phyloP scores from a whole-genome alignment of 2,113 vertebrate species.

The Egretta garzetta region DNA sequence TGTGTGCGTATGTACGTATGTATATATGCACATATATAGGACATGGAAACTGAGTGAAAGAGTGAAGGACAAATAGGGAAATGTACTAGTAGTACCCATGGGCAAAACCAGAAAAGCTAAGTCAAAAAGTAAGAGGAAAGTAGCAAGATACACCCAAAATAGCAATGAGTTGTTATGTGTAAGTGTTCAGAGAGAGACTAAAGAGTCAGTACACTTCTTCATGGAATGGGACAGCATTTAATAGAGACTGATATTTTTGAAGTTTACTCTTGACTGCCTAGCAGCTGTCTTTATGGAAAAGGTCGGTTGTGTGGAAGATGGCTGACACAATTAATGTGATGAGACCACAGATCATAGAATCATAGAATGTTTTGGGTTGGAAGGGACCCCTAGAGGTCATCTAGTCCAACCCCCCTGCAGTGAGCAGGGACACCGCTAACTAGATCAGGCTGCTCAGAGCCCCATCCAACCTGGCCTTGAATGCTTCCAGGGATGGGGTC shows the following conservation, averaged over 20 bases:
- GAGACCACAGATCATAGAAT: no score
- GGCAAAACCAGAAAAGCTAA: background rate
- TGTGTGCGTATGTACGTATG: fast-evolving
- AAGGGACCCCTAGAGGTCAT: no score
- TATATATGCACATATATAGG: background rate
- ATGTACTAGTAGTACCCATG: background rate
- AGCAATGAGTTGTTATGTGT: background rate
- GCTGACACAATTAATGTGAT: background rate
- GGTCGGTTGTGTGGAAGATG: background rate
- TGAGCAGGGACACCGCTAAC: no score
- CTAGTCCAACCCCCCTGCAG: no score
- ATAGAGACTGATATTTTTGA: background rate
- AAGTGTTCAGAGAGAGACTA: background rate
- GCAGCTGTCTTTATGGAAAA: background rate
- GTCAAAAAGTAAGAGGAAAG: background rate
- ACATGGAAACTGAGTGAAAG: background rate
- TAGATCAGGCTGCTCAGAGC: no score
- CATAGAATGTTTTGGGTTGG: no score
- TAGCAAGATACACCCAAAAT: background rate
- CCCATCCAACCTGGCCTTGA: no score
- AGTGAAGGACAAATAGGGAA: background rate
- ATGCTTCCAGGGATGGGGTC: no score
- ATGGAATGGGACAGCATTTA: background rate
- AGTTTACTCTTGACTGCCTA: background rate
- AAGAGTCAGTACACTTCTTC: background rate